Conservation (phyloP, 2,888 invertebrate genomes). For the Rotaria macrura region DNA sequence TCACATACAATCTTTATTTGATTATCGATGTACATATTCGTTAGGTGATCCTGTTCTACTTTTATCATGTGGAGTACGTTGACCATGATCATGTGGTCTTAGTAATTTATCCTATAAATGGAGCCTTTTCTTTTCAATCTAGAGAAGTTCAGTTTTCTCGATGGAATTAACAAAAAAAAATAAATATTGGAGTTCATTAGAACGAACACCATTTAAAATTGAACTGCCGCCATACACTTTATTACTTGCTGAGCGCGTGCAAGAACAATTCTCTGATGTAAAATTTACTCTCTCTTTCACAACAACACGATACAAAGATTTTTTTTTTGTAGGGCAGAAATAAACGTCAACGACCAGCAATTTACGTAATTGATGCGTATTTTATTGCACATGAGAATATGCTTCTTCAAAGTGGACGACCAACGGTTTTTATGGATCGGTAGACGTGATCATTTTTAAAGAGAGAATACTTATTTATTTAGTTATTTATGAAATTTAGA, state of each 20-base stretch:
- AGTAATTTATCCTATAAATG: neutral
- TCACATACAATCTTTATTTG: constrained; percentile 1
- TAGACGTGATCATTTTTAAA: neutral
- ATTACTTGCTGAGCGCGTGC: constrained; percentile 26
- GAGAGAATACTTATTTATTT: neutral
- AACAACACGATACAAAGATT: neutral
- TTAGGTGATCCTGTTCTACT: constrained; percentile 27
- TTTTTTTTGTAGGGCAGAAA: neutral
- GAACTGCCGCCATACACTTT: constrained; percentile 31
- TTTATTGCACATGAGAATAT: constrained; percentile 28
- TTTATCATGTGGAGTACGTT: constrained; percentile 27
- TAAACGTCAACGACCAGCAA: constrained; percentile 19
- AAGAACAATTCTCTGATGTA: neutral
- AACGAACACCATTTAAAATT: constrained; percentile 17
- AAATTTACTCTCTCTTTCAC: neutral
- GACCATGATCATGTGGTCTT: too few species aligned
- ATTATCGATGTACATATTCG: constrained; percentile 28
- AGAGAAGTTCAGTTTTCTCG: neutral
- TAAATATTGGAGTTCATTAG: constrained; percentile 21
- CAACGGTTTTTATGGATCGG: constrained; percentile 21
- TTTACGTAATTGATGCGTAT: constrained; percentile 30
- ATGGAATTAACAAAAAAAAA: neutral
- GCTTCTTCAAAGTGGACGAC: constrained; percentile 15
- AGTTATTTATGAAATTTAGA: neutral
- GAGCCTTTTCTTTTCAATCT: neutral